Percentiles rank a stretch among this genome's conserved stretches.
Conservation (phyloP, 37 sponge, comb jelly and placozoan genomes). For the Cliona cf. orientalis region DNA sequence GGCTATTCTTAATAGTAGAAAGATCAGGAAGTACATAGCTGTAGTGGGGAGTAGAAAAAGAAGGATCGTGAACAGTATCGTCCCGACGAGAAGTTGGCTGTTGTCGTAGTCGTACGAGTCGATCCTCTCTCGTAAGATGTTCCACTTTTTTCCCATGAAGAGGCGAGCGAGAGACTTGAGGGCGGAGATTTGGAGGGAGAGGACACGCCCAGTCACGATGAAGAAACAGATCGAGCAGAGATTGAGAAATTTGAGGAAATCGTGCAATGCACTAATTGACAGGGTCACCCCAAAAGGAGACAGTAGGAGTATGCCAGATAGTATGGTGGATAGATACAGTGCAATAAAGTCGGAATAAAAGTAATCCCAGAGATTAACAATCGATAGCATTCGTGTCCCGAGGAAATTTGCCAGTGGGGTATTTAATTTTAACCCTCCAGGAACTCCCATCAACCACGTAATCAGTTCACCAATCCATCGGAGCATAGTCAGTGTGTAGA, state of each 20-base stretch:
- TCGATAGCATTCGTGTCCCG: conserved; percentile 17
- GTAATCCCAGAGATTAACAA: conserved; percentile 40
- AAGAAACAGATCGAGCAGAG: conserved; percentile 70
- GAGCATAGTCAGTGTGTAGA: conserved; percentile 27
- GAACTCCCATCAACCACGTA: conserved; percentile 77
- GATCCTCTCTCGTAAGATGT: conserved; percentile 62
- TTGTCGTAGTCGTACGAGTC: conserved; percentile 79
- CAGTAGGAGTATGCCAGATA: conserved; percentile 12
- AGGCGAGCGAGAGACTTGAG: conserved; percentile 66
- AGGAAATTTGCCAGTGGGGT: conserved; percentile 64
- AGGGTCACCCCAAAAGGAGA: conserved; percentile 47
- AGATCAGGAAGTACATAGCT: conserved; percentile 57
- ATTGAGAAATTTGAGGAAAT: conserved; percentile 70
- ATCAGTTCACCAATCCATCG: conserved; percentile 23
- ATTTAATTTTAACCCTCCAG: conserved; percentile 86
- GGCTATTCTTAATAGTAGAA: conserved; percentile 36
- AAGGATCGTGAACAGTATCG: conserved; percentile 78
- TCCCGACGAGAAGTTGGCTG: conserved; percentile 71
- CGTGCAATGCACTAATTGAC: conserved; percentile 49
- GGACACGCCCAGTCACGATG: conserved; percentile 51
- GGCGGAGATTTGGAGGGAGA: conserved; percentile 56
- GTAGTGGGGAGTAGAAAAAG: conserved; percentile 81
- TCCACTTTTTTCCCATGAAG: conserved; percentile 85
- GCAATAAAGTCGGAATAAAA: conserved; percentile 45
- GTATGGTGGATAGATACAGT: conserved; percentile 1